Base-by-base conservation (phyloP, 2,888 invertebrate genomes). In the Thymelicus lineola region DNA sequence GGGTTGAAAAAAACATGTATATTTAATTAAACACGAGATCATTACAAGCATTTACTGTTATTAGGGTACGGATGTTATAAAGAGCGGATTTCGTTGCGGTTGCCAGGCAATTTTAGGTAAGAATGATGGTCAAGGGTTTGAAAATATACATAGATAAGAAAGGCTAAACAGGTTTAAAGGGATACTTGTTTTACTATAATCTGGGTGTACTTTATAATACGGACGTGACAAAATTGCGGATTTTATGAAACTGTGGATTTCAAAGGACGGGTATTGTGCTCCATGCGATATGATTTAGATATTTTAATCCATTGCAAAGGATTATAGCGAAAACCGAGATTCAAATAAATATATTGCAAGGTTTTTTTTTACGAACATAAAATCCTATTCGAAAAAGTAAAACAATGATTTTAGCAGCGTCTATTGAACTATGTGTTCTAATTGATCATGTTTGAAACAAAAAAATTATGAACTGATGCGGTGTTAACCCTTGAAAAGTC, bases 51-150 rank as follows among this genome's bases (percentile, higher is more conserved):
- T 53, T 53, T 53, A 57, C 57, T 36, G 57, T 57, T 57, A 57
- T 57, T 36, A 57, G n/a, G 57, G 57, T 57, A 57, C 57, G 35
- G 57, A 36, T 36, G 57, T 57, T 57, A 55, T 28, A 55, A 55
- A 57, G 57, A 36, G 36, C 35, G 57, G 36, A 53, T 53, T 53
- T 53, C 20, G 57, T 7, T 36, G 57, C 57, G 57, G 57, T n/a
- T 57, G 55, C 9, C 6, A 14, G n/a, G 57, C n/a, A n/a, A 57
- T 57, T 36, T n/a, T 36, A n/a, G 14, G 57, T 36, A 57, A 35
- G n/a, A 36, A 36, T 57, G 20, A 57, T 57, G 35, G 35, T 57
- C 7, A 57, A 57, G 36, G 36, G 57, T 57, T 36, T 53, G 10
- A 9, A 53, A 53, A 20, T n/a, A 20, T 53, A 20, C 10, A 53